Percentiles rank a stretch among this genome's conserved stretches.
These are phyloP conservation scores for Crossocerus cetratus DNA, from an alignment of 2,888 invertebrate genomes.

Conservation along the genomic window DNA sequence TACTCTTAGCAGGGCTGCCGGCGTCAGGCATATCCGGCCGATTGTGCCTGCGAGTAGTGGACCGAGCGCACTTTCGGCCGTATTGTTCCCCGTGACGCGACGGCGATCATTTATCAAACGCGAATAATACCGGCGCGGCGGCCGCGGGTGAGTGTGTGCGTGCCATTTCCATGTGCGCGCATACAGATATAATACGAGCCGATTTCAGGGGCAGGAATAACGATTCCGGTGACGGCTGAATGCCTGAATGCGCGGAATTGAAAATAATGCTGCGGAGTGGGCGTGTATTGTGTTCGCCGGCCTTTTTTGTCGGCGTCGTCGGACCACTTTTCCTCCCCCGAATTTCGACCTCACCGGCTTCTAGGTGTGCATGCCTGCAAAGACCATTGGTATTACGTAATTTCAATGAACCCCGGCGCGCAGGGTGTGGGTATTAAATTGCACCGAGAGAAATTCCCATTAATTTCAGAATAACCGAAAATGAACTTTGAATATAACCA, in stretches of 20 bases:
- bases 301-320: conserved; percentile 45
- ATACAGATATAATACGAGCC: conserved; percentile 45
- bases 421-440: no score
- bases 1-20: conserved; percentile 25
- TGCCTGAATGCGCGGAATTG: conserved; percentile 58
- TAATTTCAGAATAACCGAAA: no score
- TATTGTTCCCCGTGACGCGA: conserved; percentile 59
- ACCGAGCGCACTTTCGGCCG: conserved; percentile 32
- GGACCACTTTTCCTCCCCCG: conserved; percentile 20
- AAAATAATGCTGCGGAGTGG: conserved; percentile 60
- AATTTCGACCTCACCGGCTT: conserved; percentile 42
- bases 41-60: conserved; percentile 37
- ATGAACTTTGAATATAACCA: no score
- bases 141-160: conserved; percentile 14
- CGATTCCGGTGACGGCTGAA: conserved; percentile 50
- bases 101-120: conserved; percentile 66
- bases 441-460: no score
- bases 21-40: conserved; percentile 58
- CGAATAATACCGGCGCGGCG: conserved; percentile 61
- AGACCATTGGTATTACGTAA: no score
- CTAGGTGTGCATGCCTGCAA: conserved; percentile 22
- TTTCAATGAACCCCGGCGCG: no score
- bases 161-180: conserved; percentile 1
- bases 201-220: conserved; percentile 43
- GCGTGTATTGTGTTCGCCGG: conserved; percentile 43